Evolutionary conservation across 1,140 invertebrate species (phyloP).

Genomic region (Drosophila athabasca): DNA sequence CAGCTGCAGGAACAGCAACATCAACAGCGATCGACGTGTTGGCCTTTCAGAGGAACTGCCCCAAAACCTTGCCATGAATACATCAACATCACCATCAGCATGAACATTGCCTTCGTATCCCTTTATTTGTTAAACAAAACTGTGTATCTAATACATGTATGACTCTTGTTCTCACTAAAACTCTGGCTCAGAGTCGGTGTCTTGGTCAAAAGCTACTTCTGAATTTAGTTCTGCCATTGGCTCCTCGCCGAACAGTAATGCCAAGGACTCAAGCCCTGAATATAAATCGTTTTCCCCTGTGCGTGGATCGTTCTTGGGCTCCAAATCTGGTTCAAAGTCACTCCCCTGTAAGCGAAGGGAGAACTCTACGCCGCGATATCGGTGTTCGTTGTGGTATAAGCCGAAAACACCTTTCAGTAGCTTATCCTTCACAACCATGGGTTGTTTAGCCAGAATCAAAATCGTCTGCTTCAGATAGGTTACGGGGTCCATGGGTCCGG

Average conservation of each 20-base stretch:
- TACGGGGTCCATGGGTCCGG: slow-evolving; percentile 17
- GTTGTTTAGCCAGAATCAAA: slow-evolving; percentile 5
- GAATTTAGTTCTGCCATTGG: too few species aligned
- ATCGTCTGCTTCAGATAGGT: slow-evolving; percentile 50
- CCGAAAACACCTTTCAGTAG: slow-evolving; percentile 34
- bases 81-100: slow-evolving; percentile 40
- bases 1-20: slow-evolving; percentile 5
- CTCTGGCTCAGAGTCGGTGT: too few species aligned
- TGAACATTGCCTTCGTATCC: neutral
- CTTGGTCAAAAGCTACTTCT: too few species aligned
- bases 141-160: too few species aligned
- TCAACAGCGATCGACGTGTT: slow-evolving; percentile 29
- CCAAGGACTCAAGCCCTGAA: too few species aligned
- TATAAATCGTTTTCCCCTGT: too few species aligned
- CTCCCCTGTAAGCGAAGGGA: slow-evolving; percentile 10
- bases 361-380: slow-evolving; percentile 37
- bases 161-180: too few species aligned
- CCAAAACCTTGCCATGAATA: slow-evolving; percentile 66
- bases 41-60: slow-evolving; percentile 41
- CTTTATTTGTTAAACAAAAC: slow-evolving; percentile 40
- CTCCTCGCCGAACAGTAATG: neutral
- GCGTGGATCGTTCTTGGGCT: too few species aligned
- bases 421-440: slow-evolving; percentile 7
- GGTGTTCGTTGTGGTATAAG: slow-evolving; percentile 9
- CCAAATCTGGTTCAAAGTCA: neutral